These are phyloP conservation scores for Erythrolamprus reginae DNA, from an alignment of 2,113 vertebrate species.

Conservation along the genomic window DNA sequence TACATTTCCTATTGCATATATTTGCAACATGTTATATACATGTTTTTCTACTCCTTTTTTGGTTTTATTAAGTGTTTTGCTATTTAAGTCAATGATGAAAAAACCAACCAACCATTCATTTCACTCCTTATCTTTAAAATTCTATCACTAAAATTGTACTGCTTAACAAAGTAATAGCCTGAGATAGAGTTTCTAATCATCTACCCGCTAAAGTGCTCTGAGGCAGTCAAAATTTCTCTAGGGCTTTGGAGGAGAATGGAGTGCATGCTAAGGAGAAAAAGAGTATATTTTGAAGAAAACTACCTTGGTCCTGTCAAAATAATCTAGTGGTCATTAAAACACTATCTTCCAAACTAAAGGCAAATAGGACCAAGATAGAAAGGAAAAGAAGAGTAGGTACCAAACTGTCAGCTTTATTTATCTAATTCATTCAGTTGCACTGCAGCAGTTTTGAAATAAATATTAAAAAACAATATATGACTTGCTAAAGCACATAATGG, in stretches of 20 bases:
- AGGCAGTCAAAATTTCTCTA: neutral
- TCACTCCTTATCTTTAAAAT: constrained; percentile 9
- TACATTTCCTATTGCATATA: constrained; percentile 45
- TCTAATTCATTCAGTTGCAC: constrained; percentile 1
- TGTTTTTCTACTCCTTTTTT: neutral
- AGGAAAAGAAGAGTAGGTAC: neutral
- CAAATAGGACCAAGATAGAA: neutral
- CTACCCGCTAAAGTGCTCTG: neutral
- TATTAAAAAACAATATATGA: neutral
- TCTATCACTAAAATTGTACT: constrained; percentile 2
- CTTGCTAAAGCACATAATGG: neutral
- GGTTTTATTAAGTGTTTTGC: neutral
- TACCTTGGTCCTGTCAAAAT: neutral
- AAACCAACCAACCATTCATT: neutral
- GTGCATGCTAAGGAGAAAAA: neutral
- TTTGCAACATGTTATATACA: constrained; percentile 20
- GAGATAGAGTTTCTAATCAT: constrained; percentile 20
- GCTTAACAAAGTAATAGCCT: neutral
- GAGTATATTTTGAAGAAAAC: neutral
- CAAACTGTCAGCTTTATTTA: constrained; percentile 23
- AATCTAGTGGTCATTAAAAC: neutral
- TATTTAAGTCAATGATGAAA: constrained; percentile 1
- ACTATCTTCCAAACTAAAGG: neutral
- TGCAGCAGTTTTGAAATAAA: neutral
- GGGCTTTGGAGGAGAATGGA: constrained; percentile 18